Conservation (phyloP, 1,140 invertebrate species). For the Trichoplusia ni region DNA sequence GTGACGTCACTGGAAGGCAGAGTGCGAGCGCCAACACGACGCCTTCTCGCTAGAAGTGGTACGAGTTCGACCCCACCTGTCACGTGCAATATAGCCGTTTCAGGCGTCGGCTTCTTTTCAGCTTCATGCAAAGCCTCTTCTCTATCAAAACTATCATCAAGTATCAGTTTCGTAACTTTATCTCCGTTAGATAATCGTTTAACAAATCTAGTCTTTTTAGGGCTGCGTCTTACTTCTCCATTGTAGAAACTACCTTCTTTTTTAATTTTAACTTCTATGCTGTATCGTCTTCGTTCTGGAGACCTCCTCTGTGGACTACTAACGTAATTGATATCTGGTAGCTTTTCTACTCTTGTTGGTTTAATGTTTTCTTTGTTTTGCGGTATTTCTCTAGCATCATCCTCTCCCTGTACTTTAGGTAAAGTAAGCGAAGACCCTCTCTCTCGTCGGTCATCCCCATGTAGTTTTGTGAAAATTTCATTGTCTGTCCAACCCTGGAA, state of each 20-base stretch:
- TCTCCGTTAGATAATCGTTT: constrained; percentile 66
- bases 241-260: constrained; percentile 32
- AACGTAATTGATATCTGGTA: constrained; percentile 60
- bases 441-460: constrained; percentile 54
- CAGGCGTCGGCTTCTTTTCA: constrained; percentile 76
- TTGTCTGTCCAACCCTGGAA: constrained; percentile 77
- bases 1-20: constrained; percentile 84
- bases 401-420: constrained; percentile 74
- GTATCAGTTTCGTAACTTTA: constrained; percentile 41
- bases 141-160: constrained; percentile 32
- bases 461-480: constrained; percentile 67
- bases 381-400: constrained; percentile 49
- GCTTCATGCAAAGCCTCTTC: constrained; percentile 13
- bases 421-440: constrained; percentile 75
- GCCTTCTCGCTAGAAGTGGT: constrained; percentile 84
- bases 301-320: constrained; percentile 32
- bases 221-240: constrained; percentile 44
- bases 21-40: constrained; percentile 66
- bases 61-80: constrained; percentile 86
- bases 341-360: constrained; percentile 51
- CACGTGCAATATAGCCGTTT: constrained; percentile 76
- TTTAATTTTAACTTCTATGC: constrained; percentile 35
- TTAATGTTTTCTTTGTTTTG: constrained; percentile 56
- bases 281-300: constrained; percentile 31
- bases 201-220: constrained; percentile 60